phyloP scores from a whole-genome alignment of 2,113 vertebrate species.

The Neopipo cinnamomea region DNA sequence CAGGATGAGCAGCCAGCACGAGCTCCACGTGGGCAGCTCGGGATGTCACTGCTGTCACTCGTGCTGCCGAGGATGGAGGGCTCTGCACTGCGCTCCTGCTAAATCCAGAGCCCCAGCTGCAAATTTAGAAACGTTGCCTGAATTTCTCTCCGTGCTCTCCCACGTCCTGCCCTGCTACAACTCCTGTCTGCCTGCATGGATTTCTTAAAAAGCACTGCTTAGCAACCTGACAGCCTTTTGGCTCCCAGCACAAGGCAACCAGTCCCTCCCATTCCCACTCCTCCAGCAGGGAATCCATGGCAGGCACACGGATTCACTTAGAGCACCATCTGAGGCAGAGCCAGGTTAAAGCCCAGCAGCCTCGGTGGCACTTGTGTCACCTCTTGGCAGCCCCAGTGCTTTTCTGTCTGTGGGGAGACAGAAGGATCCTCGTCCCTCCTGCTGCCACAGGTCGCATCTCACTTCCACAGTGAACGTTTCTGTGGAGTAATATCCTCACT shows the following conservation, averaged over 20 bases:
- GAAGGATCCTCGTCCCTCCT: neutral
- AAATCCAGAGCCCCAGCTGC: neutral
- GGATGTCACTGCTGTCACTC: neutral
- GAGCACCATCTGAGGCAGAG: accelerated
- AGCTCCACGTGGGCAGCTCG: neutral
- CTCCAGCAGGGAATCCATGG: accelerated
- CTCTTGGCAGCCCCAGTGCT: neutral
- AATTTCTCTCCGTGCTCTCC: neutral
- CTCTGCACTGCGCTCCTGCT: neutral
- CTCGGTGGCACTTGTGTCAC: neutral
- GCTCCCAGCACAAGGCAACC: neutral
- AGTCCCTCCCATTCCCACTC: neutral
- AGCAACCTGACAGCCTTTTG: neutral
- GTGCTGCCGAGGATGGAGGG: neutral
- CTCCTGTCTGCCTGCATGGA: neutral
- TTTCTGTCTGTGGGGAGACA: neutral
- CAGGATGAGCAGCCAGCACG: neutral
- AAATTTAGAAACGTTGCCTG: neutral
- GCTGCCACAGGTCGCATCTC: neutral
- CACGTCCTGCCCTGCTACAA: slow-evolving; percentile 8
- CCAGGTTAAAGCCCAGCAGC: neutral
- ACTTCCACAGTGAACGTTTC: accelerated
- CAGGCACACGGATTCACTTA: accelerated
- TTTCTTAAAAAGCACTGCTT: neutral
- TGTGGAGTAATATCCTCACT: neutral